phyloP scores from a whole-genome alignment of 30 jellyfish, hydroid and myxozoan genomes.

The Nemopilema nomurai region DNA sequence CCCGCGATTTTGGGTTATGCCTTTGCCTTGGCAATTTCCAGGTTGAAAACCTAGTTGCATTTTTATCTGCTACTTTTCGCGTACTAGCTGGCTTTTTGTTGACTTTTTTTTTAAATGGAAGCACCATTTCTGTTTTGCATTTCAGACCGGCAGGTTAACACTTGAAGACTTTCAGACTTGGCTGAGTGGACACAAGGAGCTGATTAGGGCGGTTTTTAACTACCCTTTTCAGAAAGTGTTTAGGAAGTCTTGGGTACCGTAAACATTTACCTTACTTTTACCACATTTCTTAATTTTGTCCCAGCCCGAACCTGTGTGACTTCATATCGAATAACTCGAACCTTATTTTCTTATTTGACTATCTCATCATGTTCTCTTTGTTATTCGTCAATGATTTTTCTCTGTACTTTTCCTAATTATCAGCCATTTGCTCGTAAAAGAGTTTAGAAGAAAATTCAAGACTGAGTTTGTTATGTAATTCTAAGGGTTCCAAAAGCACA shows the following conservation, averaged over 20 bases:
- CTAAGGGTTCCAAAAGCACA: no score
- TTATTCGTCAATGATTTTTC: no score
- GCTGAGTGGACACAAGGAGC: constrained; percentile 56
- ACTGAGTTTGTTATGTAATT: no score
- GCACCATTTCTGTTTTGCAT: neutral
- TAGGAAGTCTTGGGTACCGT: constrained; percentile 22
- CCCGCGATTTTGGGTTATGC: no score
- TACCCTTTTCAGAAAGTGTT: constrained; percentile 42
- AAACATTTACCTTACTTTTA: neutral
- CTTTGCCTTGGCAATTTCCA: no score
- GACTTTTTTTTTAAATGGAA: neutral
- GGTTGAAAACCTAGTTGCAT: no score
- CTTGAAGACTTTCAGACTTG: constrained; percentile 34
- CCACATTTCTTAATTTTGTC: neutral
- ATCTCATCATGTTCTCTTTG: no score
- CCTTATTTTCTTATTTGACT: neutral
- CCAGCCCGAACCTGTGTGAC: neutral
- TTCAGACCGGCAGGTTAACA: constrained; percentile 57
- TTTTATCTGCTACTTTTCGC: no score
- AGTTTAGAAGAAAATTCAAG: no score
- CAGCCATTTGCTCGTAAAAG: no score
- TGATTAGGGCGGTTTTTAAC: constrained; percentile 51
- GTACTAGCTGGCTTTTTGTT: neutral
- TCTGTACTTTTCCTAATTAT: no score
- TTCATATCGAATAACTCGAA: neutral